These are phyloP conservation scores for Harmothoe impar DNA, from an alignment of 2,888 invertebrate genomes.

Conservation along the genomic window DNA sequence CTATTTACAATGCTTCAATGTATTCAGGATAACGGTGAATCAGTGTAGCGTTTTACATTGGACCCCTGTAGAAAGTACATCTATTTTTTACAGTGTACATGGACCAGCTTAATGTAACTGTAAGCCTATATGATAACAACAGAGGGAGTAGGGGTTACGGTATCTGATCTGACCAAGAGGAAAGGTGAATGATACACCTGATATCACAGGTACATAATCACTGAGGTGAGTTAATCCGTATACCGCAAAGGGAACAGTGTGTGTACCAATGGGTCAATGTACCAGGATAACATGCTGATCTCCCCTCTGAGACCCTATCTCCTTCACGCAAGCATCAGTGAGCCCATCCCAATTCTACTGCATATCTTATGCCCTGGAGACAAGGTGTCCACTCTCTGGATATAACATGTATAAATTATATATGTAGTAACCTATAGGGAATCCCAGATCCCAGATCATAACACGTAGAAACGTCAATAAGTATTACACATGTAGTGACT, in stretches of 20 bases:
- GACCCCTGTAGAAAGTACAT: too few relatives aligned
- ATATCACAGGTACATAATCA: not conserved
- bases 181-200: not conserved
- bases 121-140: slow-evolving; percentile 22
- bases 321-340: not conserved
- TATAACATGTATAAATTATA: too few relatives aligned
- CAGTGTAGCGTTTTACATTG: too few relatives aligned
- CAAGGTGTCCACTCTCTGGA: too few relatives aligned
- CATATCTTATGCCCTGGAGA: not conserved
- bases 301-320: too few relatives aligned
- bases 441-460: too few relatives aligned
- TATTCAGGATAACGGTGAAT: too few relatives aligned
- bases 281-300: not conserved
- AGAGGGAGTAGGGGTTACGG: not conserved
- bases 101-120: not conserved
- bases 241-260: not conserved
- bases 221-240: slow-evolving; percentile 2
- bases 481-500: too few relatives aligned
- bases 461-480: too few relatives aligned
- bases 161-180: not conserved
- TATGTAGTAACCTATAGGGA: too few relatives aligned
- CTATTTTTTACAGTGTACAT: too few relatives aligned
- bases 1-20: too few relatives aligned
- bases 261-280: not conserved
- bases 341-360: not conserved